Evolutionary conservation across 2,113 vertebrate genomes (phyloP), one percentile per base, ranked within the genome.

Genomic region (Cyprinus carpio): DNA sequence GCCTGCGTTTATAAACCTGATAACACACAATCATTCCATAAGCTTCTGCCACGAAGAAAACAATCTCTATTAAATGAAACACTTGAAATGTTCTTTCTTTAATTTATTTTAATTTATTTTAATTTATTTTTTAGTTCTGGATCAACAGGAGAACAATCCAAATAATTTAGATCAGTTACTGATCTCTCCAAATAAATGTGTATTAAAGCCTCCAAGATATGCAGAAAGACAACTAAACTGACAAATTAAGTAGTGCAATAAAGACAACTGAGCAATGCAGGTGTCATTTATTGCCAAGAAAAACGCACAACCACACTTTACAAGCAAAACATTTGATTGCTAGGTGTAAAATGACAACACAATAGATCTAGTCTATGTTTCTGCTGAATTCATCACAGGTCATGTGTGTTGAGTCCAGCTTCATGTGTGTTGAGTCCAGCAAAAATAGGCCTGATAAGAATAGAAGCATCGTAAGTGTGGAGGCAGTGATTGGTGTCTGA

Each of bases 361-460:
- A 46, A 46, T 25, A 13, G 40, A 46, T 74, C 18, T 74, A 4
- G 37, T 75, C 51, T 20, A 29, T 5, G 4, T 20, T 31, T 54
- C 6, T 4, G 9, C 8, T 76, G 8, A 76, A 40, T 49, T 81
- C 25, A 29, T 31, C 25, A 13, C 79, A 81, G 62, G 60, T 67
- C 62, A 49, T 2, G 13, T 27, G 40, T 51, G 60, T 81, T 67
- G 4, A n/a, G n/a, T n/a, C n/a, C n/a, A 29, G 40, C 37, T 29
- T 49, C 65, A 43, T 51, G n/a, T 51, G 62, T 51, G 80, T 69
- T 20, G 49, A 76, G 49, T 46, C 29, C 51, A 64, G 62, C 58
- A 81, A 83, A 88, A 89, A 88, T 84, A 87, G 90, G 51, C 78
- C 72, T 62, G 86, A 87, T 89, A 78, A 83, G 90, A 91, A 90